A percentile compares a stretch with the other conserved stretches of the same genome.
phyloP scores from a whole-genome alignment of 2,797 vertebrate species.

The Buphagus erythrorhynchus region DNA sequence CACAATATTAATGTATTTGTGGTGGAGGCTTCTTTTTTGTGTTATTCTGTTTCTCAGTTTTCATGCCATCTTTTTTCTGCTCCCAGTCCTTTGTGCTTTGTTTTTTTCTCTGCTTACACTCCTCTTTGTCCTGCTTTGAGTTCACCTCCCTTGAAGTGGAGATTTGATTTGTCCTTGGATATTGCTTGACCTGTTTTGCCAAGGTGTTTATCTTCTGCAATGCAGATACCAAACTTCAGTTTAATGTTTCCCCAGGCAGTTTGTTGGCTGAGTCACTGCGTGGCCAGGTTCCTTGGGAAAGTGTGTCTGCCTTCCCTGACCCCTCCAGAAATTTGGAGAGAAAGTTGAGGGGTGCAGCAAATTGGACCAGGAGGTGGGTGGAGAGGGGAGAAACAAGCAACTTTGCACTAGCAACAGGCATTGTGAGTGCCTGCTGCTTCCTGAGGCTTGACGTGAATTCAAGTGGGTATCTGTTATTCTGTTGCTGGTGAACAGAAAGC shows the following conservation, averaged over 20 bases:
- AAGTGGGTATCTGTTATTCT: neutral
- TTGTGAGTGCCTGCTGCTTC: neutral
- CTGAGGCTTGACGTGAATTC: neutral
- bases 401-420: neutral
- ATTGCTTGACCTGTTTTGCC: conserved; percentile 16
- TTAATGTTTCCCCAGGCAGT: neutral
- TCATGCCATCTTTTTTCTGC: neutral
- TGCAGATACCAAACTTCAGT: conserved; percentile 9
- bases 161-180: conserved; percentile 35
- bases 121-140: neutral
- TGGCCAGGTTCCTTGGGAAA: neutral
- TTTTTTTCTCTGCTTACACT: neutral
- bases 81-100: neutral
- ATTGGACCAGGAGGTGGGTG: accelerated
- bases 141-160: neutral
- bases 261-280: neutral
- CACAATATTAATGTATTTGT: accelerated
- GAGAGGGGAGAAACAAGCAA: neutral
- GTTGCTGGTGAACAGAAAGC: neutral
- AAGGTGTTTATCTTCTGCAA: conserved; percentile 45
- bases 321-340: neutral
- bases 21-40: neutral
- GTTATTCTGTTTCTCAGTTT: neutral
- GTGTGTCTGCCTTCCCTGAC: neutral
- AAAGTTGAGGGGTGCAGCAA: neutral